Evolutionary conservation across 2,113 vertebrate species (phyloP), one percentile per base, ranked within the genome.

Genomic region (Nothocercus julius): DNA sequence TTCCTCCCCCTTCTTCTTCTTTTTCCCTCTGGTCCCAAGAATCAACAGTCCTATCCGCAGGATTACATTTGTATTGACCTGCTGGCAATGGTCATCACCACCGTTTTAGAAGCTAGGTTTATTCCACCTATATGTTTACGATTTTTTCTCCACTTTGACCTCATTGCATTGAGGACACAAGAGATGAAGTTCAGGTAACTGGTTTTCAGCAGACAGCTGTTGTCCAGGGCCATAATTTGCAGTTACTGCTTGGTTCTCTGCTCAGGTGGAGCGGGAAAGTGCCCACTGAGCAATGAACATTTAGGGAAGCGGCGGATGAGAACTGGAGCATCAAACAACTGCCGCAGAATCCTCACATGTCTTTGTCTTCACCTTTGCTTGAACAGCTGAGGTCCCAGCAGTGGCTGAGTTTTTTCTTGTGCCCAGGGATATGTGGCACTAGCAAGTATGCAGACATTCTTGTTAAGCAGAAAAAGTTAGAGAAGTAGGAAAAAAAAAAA

Each of bases 321-420:
- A 66, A 49, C 34, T 12, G 36, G 22, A 84, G 16, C 58, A 51
- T 40, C 1, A 0, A 59, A 56, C 3, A 7, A 40, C 22, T 4
- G 40, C 4, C 4, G 1, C 34, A 27, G 27, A 22, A 30, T 13
- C 34, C 11, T 11, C 1, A 4, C 13, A 2, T 19, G 19, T 56
- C 7, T 0, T 9, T 17, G 13, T 58, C n/a, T 47, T 75, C 42
- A 40, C 22, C 44, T 77, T 69, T 25, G 3, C 28, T 18, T 25
- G n/a, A 70, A 58, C 7, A 67, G 27, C 20, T 59, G 64, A 82
- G n/a, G 6, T 66, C 30, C n/a, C 54, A 67, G 40, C 24, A 19
- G 18, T 67, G 42, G 20, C 62, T 63, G 25, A 58, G 17, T 42
- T 2, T 80, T 47, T 85, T 85, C 24, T 58, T 83, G 61, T 91